Evolutionary conservation across 92 coral and sea anemone species (phyloP).

Genomic region (Umimayanthus kanabou): DNA sequence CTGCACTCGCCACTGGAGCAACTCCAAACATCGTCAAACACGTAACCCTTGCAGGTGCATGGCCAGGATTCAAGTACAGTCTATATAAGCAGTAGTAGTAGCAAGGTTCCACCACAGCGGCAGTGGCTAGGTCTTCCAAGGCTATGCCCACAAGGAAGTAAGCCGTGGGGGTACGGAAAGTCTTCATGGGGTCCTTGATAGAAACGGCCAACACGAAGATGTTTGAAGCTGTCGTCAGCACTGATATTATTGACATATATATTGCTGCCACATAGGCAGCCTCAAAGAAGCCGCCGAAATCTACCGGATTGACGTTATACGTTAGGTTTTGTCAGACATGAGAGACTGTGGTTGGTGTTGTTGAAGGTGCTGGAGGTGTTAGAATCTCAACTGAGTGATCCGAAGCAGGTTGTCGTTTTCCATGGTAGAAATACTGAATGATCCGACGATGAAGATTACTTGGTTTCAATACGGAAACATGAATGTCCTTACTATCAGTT

Average conservation of each 20-base stretch:
- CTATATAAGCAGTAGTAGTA: neutral
- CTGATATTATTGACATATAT: neutral
- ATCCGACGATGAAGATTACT: no score
- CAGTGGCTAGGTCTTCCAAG: conserved; percentile 1
- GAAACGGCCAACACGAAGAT: neutral
- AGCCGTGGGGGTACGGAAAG: conserved; percentile 14
- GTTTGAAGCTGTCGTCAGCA: neutral
- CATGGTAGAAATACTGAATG: neutral
- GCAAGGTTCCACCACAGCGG: conserved; percentile 13
- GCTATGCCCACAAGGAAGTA: conserved; percentile 21
- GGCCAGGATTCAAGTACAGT: neutral
- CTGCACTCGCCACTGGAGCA: neutral
- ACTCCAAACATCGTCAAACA: neutral
- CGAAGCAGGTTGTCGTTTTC: no score
- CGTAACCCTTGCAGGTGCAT: neutral
- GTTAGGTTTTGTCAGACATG: neutral
- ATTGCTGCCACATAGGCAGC: neutral
- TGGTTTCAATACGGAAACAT: no score
- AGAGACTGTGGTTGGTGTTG: neutral
- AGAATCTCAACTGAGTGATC: no score
- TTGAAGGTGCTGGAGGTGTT: neutral
- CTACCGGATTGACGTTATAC: neutral
- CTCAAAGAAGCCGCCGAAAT: neutral
- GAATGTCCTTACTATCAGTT: no score
- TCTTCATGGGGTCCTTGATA: conserved; percentile 1